These are phyloP conservation scores for Berghia stephanieae DNA, from an alignment of 1,140 invertebrate genomes.

Conservation along the genomic window DNA sequence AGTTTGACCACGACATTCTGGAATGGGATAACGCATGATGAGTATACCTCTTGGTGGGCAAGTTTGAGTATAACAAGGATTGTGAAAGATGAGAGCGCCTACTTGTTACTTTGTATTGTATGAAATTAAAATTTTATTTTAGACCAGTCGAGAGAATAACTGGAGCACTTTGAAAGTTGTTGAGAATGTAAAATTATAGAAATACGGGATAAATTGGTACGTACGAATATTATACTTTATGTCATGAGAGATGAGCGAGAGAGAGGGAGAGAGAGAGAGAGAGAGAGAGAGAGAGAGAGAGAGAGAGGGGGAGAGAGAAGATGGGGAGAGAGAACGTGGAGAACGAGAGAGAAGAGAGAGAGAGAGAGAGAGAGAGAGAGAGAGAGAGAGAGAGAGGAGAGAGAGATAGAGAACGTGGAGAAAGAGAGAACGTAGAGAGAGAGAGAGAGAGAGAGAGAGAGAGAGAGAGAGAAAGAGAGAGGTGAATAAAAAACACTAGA, in stretches of 20 bases:
- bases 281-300: conserved; percentile 38
- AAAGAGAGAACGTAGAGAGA: background rate
- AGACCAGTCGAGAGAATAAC: background rate
- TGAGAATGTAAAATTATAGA: background rate
- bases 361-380: background rate
- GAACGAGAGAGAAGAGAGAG: background rate
- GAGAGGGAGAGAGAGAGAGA: conserved; percentile 33
- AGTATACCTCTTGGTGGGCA: too few species aligned
- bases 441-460: background rate
- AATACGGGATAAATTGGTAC: background rate
- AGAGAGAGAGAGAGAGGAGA: background rate
- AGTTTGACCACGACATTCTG: too few species aligned
- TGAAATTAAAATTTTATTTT: background rate
- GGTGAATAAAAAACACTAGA: too few species aligned
- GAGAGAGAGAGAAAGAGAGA: background rate
- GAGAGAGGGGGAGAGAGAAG: conserved; percentile 33
- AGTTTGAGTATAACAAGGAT: too few species aligned
- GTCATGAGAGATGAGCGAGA: background rate
- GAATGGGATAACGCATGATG: too few species aligned
- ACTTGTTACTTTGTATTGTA: background rate
- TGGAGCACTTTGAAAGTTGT: background rate
- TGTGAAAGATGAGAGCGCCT: too few species aligned
- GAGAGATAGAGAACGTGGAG: background rate
- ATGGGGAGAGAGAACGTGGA: conserved; percentile 9
- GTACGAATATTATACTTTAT: background rate